A percentile compares a stretch with the other conserved stretches of the same genome.
These are phyloP conservation scores for Frieseomelitta varia DNA, from an alignment of 1,140 invertebrate species.

Conservation along the genomic window DNA sequence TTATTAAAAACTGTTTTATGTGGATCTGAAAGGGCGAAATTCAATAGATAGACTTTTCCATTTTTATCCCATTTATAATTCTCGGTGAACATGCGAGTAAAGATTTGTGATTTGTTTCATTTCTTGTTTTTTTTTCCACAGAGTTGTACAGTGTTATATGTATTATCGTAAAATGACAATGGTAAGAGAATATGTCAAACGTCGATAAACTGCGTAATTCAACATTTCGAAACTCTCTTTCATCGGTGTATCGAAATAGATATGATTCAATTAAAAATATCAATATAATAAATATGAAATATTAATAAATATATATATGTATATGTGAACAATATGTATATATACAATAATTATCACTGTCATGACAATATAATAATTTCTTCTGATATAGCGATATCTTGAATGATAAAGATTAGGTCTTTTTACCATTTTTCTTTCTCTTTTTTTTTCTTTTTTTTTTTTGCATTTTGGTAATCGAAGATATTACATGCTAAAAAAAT, in stretches of 20 bases:
- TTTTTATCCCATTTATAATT: conserved; percentile 21
- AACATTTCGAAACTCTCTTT: conserved; percentile 60
- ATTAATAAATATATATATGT: conserved; percentile 54
- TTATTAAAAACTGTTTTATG: conserved; percentile 60
- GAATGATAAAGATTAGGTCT: conserved; percentile 59
- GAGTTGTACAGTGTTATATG: conserved; percentile 22
- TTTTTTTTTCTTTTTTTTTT: conserved; percentile 28
- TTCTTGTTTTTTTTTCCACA: background rate
- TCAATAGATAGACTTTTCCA: conserved; percentile 45
- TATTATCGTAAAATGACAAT: conserved; percentile 55
- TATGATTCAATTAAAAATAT: conserved; percentile 70
- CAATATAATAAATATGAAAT: conserved; percentile 72
- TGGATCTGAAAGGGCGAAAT: conserved; percentile 58
- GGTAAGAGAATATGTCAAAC: conserved; percentile 59
- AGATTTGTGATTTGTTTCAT: conserved; percentile 32
- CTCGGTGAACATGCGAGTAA: conserved; percentile 54
- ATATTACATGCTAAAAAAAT: conserved; percentile 59
- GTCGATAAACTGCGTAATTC: conserved; percentile 65
- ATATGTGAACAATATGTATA: conserved; percentile 33
- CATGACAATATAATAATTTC: conserved; percentile 36
- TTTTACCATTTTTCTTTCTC: conserved; percentile 6
- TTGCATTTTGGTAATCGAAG: conserved; percentile 27
- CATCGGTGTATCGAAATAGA: conserved; percentile 61
- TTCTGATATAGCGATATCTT: conserved; percentile 59
- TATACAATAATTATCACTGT: conserved; percentile 38